Percentiles rank a stretch among this genome's conserved stretches.
Conservation (phyloP, 2,797 vertebrate genomes). For the Amblyopsis hoosieri region DNA sequence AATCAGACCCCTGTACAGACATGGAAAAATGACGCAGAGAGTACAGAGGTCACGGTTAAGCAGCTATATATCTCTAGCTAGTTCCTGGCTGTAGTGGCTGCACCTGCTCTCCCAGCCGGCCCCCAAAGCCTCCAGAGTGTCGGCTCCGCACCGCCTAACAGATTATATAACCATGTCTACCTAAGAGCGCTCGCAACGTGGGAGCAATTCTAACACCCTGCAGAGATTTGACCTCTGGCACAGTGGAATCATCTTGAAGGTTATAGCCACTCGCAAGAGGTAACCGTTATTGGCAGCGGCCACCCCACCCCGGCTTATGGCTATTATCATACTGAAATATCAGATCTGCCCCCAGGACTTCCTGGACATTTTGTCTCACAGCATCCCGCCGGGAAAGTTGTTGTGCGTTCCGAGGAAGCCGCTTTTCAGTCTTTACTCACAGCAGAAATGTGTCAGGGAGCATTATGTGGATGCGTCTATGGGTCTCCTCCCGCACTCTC, state of each 20-base stretch:
- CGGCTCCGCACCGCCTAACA: background rate
- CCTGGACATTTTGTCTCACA: constrained; percentile 46
- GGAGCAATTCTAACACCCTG: constrained; percentile 34
- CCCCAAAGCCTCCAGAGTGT: constrained; percentile 11
- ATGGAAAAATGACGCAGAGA: constrained; percentile 29
- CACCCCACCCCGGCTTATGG: constrained; percentile 32
- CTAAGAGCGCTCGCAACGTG: constrained; percentile 22
- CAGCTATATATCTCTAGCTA: constrained; percentile 9
- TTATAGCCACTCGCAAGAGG: constrained; percentile 47
- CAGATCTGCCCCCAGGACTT: constrained; percentile 59
- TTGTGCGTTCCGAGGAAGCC: constrained; percentile 22
- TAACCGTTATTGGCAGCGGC: constrained; percentile 38
- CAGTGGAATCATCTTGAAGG: constrained; percentile 49
- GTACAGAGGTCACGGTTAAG: constrained; percentile 23
- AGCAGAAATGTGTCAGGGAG: constrained; percentile 35
- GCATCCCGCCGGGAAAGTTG: constrained; percentile 23
- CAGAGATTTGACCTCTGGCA: constrained; percentile 48
- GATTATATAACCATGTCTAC: constrained; percentile 34
- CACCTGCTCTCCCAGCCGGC: constrained; percentile 31
- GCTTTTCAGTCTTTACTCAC: constrained; percentile 46
- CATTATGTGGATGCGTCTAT: constrained; percentile 58
- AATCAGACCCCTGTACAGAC: constrained; percentile 42
- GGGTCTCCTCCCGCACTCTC: constrained; percentile 50
- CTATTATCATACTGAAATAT: constrained; percentile 68
- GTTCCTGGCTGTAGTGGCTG: constrained; percentile 29